These are phyloP conservation scores for Leontopithecus rosalia DNA, from an alignment of 2,797 vertebrate species.

Conservation along the genomic window DNA sequence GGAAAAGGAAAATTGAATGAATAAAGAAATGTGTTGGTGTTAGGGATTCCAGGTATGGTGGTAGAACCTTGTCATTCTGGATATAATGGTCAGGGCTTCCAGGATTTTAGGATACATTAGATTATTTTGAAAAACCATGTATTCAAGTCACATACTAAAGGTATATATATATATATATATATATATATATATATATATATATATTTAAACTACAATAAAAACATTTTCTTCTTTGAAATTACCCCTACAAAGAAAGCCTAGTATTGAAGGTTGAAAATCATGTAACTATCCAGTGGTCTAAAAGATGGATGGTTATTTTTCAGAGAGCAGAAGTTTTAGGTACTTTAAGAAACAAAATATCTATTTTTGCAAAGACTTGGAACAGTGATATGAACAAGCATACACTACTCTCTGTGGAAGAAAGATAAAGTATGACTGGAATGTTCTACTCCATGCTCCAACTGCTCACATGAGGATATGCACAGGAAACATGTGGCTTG, in stretches of 20 bases:
- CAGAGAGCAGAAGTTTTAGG: background rate
- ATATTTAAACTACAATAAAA: background rate
- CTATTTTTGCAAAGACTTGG: background rate
- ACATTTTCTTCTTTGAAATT: background rate
- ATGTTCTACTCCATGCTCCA: background rate
- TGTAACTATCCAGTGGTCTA: background rate
- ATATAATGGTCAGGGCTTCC: background rate
- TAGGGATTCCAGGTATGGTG: background rate
- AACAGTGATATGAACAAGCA: background rate
- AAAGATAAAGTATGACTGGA: background rate
- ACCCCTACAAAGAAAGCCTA: background rate
- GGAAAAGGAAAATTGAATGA: constrained; percentile 5
- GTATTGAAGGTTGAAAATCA: background rate
- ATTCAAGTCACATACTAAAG: background rate
- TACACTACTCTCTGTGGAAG: background rate
- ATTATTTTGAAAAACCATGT: background rate
- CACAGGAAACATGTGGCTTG: constrained; percentile 6
- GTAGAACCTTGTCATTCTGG: background rate
- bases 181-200: background rate
- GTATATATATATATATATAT: background rate
- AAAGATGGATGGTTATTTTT: background rate
- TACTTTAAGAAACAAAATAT: background rate
- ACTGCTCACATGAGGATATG: constrained; percentile 26
- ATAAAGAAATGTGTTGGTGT: background rate
- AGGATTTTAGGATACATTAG: background rate